Base-by-base conservation (phyloP, 2,888 invertebrate species). In the Agriopis aurantiaria region DNA sequence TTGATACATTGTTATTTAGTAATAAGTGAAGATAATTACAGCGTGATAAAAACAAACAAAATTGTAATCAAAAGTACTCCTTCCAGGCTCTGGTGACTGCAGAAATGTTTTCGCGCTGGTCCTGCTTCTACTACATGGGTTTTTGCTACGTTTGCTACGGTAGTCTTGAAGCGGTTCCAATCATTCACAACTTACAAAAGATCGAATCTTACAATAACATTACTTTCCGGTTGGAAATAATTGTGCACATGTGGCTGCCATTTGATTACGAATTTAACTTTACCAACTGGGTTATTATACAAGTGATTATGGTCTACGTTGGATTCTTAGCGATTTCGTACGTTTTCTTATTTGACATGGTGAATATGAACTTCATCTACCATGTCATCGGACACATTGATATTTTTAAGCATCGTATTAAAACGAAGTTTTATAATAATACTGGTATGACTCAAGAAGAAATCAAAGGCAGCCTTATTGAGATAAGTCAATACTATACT, bases 341-440 rank as follows among this genome's bases (percentile, higher is more conserved):
- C 0, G 60, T 85, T 0, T 62, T 76, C 4, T n/a, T 79, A 0
- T 85, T 79, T 49, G 84, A 85, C 68, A 74, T 77, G 8, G 66
- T 81, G 5, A 83, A 81, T 51, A 79, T 84, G n/a, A 75, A 79
- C 0, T 75, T 83, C 58, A 66, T 86, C 17, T 83, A 80, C 56
- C 83, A 87, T 72, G 59, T 87, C 3, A 81, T 84, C 46, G 85
- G 84, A 0, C 87, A 87, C 63, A 80, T 87, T 14, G 72, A 82
- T 14, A 78, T 85, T 56, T 71, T 86, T 40, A 85, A 82, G 58
- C 53, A 85, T 49, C 40, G 64, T 9, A 74, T 87, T 9, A 74
- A 69, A 63, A 75, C 72, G 0, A 70, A 71, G 8, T 78, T 84
- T 53, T 49, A 57, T 4, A 67, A 62, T 55, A 57, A 53, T 3